Evolutionary conservation across 2,113 vertebrate genomes (phyloP), one percentile per base, ranked within the genome.

Genomic region (Mustela nigripes): DNA sequence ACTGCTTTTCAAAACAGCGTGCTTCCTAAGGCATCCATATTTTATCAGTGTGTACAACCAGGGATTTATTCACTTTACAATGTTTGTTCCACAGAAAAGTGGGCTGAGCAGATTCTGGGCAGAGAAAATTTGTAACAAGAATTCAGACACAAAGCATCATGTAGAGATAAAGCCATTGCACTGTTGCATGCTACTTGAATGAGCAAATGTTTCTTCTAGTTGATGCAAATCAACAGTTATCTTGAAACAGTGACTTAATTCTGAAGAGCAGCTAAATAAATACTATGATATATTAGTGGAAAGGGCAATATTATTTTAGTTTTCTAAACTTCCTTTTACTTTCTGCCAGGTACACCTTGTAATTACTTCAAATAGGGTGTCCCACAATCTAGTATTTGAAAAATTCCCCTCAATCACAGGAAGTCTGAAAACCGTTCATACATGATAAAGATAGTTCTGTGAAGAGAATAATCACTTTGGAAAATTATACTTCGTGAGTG

Each of bases 241-340:
- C 26, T 11, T 42, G 50, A 96, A 67, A 67, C 3, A 65, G 80
- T n/a, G 94, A 71, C 24, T 60, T n/a, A 62, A 56, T 80, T 60
- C 24, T 90, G 73, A 63, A 74, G 12, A 56, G 2, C 19, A 86
- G 26, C 65, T 67, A 67, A 71, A 69, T 65, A 87, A 83, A 78
- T 73, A 22, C 31, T 65, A 2, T 82, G 50, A 28, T 60, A 28
- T 60, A 36, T 10, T 82, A n/a, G 2, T 89, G 18, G 18, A 62
- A 93, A 82, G 33, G 15, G 12, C 50, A 2, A 2, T 42, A 5
- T 50, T 36, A 74, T 45, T 81, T 8, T 11, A 65, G 16, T 84
- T 74, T 81, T 94, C 60, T 50, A 69, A 69, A 56, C 21, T 92
- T 91, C 18, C 15, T 76, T 92, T 96, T 86, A 65, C 62, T 97